phyloP scores from a whole-genome alignment of 1,140 invertebrate genomes.

The Diplogasteroides magnus region DNA sequence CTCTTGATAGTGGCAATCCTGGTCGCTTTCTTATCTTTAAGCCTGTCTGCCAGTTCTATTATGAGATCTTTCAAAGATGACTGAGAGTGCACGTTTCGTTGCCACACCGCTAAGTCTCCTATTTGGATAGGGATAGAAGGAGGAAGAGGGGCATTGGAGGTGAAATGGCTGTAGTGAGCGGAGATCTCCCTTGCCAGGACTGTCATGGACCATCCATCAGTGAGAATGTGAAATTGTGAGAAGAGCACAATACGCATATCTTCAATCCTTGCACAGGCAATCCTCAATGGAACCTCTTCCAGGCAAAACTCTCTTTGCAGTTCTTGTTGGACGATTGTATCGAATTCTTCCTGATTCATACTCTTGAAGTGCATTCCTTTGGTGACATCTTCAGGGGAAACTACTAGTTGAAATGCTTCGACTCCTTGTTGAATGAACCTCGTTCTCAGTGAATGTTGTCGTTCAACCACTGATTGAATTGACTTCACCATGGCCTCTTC shows the following conservation, averaged over 20 bases:
- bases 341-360: conserved; percentile 4
- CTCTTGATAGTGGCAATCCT: not conserved
- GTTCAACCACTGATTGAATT: conserved; percentile 25
- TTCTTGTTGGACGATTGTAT: not conserved
- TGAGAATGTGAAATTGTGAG: conserved; percentile 47
- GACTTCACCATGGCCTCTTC: conserved; percentile 12
- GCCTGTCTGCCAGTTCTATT: not conserved
- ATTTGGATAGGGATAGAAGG: conserved; percentile 6
- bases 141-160: not conserved
- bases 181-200: conserved; percentile 42
- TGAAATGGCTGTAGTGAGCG: conserved; percentile 21
- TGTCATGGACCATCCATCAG: conserved; percentile 51
- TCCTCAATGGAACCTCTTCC: not conserved
- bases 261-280: not conserved
- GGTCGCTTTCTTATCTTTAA: not conserved
- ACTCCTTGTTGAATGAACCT: conserved; percentile 20
- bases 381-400: conserved; percentile 37
- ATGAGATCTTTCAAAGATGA: not conserved
- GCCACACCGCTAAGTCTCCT: conserved; percentile 9
- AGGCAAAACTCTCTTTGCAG: conserved; percentile 9
- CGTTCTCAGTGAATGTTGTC: conserved; percentile 37
- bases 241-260: conserved; percentile 20
- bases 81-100: not conserved
- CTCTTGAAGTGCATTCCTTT: conserved; percentile 3
- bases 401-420: conserved; percentile 24